Conservation (phyloP, 2,113 vertebrate genomes). For the Chionodraco myersi region DNA sequence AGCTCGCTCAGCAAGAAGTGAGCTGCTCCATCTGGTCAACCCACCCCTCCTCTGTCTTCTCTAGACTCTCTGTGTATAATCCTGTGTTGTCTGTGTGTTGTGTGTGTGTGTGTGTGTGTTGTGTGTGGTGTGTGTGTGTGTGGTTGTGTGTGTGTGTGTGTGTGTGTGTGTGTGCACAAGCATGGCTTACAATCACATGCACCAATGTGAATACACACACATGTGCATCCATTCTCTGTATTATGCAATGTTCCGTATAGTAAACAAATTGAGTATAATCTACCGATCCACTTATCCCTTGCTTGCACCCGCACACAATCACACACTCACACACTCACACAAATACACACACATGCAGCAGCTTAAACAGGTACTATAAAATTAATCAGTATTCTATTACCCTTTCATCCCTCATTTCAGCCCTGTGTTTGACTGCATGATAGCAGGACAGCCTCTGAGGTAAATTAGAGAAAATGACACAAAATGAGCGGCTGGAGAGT, state of each 20-base stretch:
- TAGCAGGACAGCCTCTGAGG: conserved; percentile 43
- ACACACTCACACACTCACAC: conserved; percentile 10
- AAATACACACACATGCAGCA: conserved; percentile 11
- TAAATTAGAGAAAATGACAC: conserved; percentile 59
- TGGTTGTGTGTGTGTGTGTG: conserved; percentile 1
- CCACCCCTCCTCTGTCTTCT: conserved; percentile 63
- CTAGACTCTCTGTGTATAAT: neutral
- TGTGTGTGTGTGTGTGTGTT: neutral
- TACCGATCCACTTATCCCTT: conserved; percentile 30
- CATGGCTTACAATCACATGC: conserved; percentile 4
- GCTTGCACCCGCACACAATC: neutral
- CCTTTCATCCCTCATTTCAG: conserved; percentile 48
- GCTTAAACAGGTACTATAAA: conserved; percentile 53
- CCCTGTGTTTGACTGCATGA: conserved; percentile 46
- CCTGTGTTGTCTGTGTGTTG: conserved; percentile 27
- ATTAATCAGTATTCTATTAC: conserved; percentile 57
- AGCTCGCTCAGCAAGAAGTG: conserved; percentile 78
- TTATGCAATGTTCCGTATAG: conserved; percentile 37
- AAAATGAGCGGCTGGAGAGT: conserved; percentile 56
- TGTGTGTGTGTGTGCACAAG: neutral
- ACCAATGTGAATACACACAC: conserved; percentile 24
- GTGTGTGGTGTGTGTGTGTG: conserved; percentile 21
- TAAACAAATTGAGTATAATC: conserved; percentile 3
- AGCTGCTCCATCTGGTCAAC: conserved; percentile 81
- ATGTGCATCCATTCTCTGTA: conserved; percentile 4